phyloP scores from a whole-genome alignment of 1,140 invertebrate genomes.

The Leptoteleia sp. region DNA sequence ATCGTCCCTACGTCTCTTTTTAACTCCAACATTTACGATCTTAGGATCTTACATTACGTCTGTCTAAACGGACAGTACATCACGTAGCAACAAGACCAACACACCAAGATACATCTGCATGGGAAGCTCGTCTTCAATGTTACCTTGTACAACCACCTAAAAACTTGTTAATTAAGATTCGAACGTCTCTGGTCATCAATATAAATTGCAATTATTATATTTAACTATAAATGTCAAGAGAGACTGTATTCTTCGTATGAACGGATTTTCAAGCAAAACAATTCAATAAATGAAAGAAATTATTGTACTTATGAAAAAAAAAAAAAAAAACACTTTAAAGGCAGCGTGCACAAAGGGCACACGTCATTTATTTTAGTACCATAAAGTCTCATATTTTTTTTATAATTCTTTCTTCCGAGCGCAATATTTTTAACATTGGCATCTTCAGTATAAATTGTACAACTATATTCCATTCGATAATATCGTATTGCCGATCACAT shows the following conservation, averaged over 20 bases:
- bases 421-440: no score
- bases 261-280: no score
- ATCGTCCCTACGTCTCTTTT: conserved; percentile 76
- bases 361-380: no score
- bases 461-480: conserved; percentile 2
- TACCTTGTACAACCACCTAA: conserved; percentile 25
- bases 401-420: no score
- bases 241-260: no score
- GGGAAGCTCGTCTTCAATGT: conserved; percentile 30
- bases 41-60: conserved; percentile 66
- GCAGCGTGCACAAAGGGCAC: no score
- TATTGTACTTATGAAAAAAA: no score
- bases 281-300: no score
- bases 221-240: no score
- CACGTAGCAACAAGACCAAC: conserved; percentile 60
- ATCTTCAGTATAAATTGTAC: no score
- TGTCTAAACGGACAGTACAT: conserved; percentile 68
- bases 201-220: background rate
- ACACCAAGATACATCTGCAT: conserved; percentile 64
- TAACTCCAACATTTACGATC: conserved; percentile 67
- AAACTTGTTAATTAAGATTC: conserved; percentile 52
- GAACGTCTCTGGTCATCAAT: background rate
- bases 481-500: conserved; percentile 5
- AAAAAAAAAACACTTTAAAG: no score
- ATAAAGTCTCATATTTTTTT: no score